Evolutionary conservation across 2,113 vertebrate genomes (phyloP), one percentile per base, ranked within the genome.

Genomic region (Hemichromis elongatus): DNA sequence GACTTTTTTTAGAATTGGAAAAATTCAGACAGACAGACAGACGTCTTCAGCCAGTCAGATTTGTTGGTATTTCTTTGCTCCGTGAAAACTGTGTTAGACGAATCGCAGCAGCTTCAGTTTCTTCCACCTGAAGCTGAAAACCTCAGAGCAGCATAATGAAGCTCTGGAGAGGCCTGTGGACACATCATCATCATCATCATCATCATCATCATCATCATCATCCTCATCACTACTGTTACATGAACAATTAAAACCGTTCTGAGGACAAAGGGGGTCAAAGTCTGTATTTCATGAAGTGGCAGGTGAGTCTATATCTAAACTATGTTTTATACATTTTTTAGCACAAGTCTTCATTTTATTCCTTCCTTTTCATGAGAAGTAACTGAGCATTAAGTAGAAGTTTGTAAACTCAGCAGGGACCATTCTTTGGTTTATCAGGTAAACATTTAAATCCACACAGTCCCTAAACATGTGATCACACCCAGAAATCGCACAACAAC

Each of bases 341-440:
- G 16, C 56, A 59, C 18, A 28, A 59, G 28, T 57, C 55, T 57
- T 57, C 26, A 30, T 30, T 18, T 2, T 18, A 30, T 9, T 33
- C 56, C 9, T 37, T 8, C 2, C 1, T 59, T 18, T 30, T 30
- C 0, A 0, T 30, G 26, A 59, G 56, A 59, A 59, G 56, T 4
- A 12, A 54, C n/a, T 54, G 12, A 21, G 53, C n/a, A 24, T 54
- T 12, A 54, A 54, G 21, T 16, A 18, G 26, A 30, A 57, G 55
- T 28, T 57, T 30, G 55, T 57, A 57, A 57, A 57, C 16, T 30
- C 55, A 57, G 14, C 12, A 57, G 7, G 6, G 7, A 0, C 28
- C 26, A 61, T 61, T 35, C 16, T 59, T 59, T 33, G 2, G 8
- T 33, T 33, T 18, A 33, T 59, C 1, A 0, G 57, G 28, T 2